Conservation (phyloP, 1,140 invertebrate species). For the Dinoponera quadriceps region DNA sequence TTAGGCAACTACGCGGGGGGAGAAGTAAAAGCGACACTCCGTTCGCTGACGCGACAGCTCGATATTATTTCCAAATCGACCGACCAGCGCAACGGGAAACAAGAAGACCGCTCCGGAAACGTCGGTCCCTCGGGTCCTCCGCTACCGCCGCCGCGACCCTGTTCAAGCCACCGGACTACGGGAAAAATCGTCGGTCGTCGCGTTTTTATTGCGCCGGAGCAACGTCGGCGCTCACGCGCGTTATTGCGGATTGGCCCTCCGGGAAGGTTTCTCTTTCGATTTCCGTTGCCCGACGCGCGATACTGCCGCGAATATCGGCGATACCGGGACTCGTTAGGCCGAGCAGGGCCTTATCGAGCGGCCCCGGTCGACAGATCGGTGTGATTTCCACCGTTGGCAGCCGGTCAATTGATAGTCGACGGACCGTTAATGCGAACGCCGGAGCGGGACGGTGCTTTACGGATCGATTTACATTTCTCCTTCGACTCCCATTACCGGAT, state of each 20-base stretch:
- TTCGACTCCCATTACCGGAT: constrained; percentile 50
- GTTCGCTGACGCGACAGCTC: constrained; percentile 15
- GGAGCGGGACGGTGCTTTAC: neutral
- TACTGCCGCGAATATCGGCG: neutral
- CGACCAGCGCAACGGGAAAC: neutral
- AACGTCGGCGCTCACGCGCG: neutral
- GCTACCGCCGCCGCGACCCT: neutral
- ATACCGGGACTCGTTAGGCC: constrained; percentile 20
- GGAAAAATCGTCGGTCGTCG: constrained; percentile 14
- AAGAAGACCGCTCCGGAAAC: constrained; percentile 40
- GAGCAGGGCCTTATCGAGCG: neutral
- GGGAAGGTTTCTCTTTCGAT: constrained; percentile 18
- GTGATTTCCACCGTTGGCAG: constrained; percentile 14
- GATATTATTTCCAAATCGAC: constrained; percentile 49
- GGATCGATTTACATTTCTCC: constrained; percentile 53
- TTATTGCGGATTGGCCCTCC: constrained; percentile 20
- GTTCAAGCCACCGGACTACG: neutral
- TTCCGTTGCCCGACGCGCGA: constrained; percentile 26
- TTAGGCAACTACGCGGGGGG: neutral
- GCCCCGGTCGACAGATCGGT: neutral
- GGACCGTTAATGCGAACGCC: constrained; percentile 28
- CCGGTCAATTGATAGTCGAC: constrained; percentile 54
- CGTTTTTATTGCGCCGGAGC: constrained; percentile 46
- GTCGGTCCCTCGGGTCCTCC: constrained; percentile 12
- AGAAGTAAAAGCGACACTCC: constrained; percentile 5